phyloP scores from a whole-genome alignment of 2,797 vertebrate genomes.

The Cuculus canorus region DNA sequence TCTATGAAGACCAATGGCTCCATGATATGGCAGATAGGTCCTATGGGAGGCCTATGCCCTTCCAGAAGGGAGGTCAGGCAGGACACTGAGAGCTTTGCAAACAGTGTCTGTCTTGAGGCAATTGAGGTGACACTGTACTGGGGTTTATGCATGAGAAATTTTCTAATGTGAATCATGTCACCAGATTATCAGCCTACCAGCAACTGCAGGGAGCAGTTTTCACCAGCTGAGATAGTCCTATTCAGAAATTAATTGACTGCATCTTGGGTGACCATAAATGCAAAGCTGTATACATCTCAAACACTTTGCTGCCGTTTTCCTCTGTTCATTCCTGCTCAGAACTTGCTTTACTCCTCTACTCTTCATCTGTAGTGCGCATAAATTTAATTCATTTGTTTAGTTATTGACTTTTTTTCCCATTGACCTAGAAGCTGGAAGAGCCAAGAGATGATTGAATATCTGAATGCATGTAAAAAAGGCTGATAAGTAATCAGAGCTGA shows the following conservation, averaged over 20 bases:
- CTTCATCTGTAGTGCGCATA: not conserved
- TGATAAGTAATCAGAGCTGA: not conserved
- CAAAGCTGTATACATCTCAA: not conserved
- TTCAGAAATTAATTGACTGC: not conserved
- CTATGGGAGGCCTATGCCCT: not conserved
- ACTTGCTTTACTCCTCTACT: not conserved
- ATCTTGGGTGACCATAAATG: not conserved
- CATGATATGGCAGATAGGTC: not conserved
- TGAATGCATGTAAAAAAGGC: not conserved
- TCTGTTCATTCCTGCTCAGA: not conserved
- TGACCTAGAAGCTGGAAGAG: not conserved
- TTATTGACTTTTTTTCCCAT: not conserved
- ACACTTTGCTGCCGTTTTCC: not conserved
- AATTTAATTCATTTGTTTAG: not conserved
- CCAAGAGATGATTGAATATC: not conserved
- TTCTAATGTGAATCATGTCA: not conserved
- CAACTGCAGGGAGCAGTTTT: not conserved
- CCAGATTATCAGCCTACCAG: not conserved
- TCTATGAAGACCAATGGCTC: not conserved
- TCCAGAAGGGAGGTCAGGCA: not conserved
- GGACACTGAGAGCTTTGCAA: not conserved
- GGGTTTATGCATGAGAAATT: not conserved
- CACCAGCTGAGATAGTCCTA: not conserved
- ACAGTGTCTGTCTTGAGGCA: not conserved
- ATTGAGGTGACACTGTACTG: not conserved